Percentiles rank a stretch among this genome's conserved stretches.
Evolutionary conservation across 2,797 vertebrate species (phyloP).

Genomic region (Lagorchestes hirsutus): DNA sequence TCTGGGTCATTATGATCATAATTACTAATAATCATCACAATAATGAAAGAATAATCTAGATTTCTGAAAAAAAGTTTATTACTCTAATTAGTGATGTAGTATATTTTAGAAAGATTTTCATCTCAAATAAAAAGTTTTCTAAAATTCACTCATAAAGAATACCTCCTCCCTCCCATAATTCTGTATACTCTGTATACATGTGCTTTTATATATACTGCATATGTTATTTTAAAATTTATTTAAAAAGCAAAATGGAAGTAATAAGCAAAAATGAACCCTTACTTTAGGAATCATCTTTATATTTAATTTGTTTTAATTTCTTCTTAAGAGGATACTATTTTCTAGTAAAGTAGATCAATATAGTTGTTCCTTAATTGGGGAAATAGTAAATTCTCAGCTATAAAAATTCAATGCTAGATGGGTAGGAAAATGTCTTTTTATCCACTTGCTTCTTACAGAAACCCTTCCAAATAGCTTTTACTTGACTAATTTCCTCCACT

Average conservation of each 20-base stretch:
- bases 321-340: constrained; percentile 38
- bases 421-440: neutral
- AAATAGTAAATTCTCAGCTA: neutral
- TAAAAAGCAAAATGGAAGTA: neutral
- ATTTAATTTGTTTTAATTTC: constrained; percentile 32
- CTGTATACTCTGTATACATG: neutral
- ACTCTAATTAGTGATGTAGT: neutral
- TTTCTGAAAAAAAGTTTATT: neutral
- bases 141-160: neutral
- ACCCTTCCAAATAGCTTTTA: neutral
- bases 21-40: neutral
- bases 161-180: neutral
- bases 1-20: neutral
- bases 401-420: neutral
- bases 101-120: neutral
- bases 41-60: neutral
- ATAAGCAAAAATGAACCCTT: neutral
- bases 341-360: constrained; percentile 24
- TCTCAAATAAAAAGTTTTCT: neutral
- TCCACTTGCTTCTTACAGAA: neutral
- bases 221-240: neutral
- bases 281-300: neutral
- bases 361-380: constrained; percentile 38
- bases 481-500: neutral
- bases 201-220: neutral